Percentiles rank a stretch among this genome's conserved stretches.
Evolutionary conservation across 92 coral and sea anemone genomes (phyloP).

Genomic region (Muricea muricata): DNA sequence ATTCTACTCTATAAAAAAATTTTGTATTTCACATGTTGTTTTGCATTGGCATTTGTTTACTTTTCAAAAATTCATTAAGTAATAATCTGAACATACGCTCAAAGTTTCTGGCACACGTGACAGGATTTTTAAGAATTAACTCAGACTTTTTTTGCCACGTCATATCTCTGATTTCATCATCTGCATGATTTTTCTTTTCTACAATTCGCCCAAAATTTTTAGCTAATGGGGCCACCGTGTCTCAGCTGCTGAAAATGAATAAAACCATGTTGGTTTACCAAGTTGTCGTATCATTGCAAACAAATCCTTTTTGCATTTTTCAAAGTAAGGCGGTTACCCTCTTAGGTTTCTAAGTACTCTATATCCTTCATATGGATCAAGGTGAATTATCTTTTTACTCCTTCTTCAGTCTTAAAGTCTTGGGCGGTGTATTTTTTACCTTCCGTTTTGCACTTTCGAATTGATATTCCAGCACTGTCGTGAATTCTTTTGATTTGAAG

Average conservation of each 20-base stretch:
- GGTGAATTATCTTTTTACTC: conserved; percentile 20
- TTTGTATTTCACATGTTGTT: too few relatives aligned
- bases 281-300: too few relatives aligned
- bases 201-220: neutral
- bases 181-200: neutral
- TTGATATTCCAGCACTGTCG: conserved; percentile 29
- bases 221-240: too few relatives aligned
- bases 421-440: conserved; percentile 41
- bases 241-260: too few relatives aligned
- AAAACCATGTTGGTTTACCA: too few relatives aligned
- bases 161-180: neutral
- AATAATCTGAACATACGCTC: too few relatives aligned
- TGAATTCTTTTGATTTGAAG: conserved; percentile 45
- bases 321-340: neutral
- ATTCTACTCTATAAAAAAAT: too few relatives aligned
- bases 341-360: conserved; percentile 11
- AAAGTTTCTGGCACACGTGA: too few relatives aligned
- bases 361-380: conserved; percentile 48
- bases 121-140: too few relatives aligned
- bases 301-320: too few relatives aligned
- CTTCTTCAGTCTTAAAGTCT: neutral
- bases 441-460: conserved; percentile 68
- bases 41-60: too few relatives aligned
- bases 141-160: neutral
- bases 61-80: too few relatives aligned